A percentile compares a stretch with the other conserved stretches of the same genome.
phyloP scores from a whole-genome alignment of 2,113 vertebrate species.

The Anseranas semipalmata region DNA sequence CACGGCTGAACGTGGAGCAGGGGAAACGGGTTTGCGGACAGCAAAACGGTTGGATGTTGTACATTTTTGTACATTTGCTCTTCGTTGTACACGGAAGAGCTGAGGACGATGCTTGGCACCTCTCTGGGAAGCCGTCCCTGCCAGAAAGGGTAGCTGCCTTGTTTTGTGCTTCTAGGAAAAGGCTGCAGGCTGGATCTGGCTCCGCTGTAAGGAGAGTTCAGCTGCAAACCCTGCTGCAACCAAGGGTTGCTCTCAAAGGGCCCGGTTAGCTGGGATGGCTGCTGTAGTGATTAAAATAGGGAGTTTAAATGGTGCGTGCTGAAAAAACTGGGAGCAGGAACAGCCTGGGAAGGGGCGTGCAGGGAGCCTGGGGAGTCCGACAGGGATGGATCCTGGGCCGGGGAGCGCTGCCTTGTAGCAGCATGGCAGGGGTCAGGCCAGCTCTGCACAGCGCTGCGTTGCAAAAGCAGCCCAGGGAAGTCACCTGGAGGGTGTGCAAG shows the following conservation, averaged over 20 bases:
- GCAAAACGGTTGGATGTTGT: neutral
- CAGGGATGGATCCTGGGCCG: accelerated
- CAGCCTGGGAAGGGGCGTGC: neutral
- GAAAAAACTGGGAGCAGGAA: neutral
- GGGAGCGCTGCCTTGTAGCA: neutral
- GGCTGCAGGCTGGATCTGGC: neutral
- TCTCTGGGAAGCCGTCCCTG: neutral
- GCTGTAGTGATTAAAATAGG: neutral
- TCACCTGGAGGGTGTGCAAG: neutral
- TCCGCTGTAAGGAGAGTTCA: neutral
- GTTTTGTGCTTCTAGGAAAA: neutral
- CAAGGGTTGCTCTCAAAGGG: neutral
- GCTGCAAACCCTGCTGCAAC: neutral
- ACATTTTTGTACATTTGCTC: neutral
- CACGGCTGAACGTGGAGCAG: neutral
- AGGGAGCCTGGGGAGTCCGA: no score
- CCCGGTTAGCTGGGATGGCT: neutral
- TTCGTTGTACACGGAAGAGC: neutral
- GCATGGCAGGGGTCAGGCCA: accelerated
- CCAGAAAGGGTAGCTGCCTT: neutral
- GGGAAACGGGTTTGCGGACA: neutral
- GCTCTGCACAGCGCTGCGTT: no score
- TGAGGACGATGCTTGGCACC: neutral
- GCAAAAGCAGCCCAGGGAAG: neutral
- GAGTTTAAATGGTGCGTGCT: neutral